Conservation (phyloP, 2,113 vertebrate genomes). For the Zonotrichia leucophrys region DNA sequence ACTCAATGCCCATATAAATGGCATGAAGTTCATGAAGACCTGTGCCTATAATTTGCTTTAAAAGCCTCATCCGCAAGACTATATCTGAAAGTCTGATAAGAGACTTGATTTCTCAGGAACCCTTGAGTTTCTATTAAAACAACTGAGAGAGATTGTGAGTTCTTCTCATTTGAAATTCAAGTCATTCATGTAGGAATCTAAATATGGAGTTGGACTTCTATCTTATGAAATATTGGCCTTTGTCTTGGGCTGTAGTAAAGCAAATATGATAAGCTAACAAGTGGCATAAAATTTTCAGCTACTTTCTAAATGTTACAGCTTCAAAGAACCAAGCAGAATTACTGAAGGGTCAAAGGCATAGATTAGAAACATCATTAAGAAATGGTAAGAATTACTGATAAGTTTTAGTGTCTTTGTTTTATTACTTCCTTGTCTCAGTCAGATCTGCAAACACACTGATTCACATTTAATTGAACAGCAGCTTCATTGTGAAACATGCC, state of each 20-base stretch:
- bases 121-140: neutral
- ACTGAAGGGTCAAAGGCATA: constrained; percentile 19
- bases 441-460: constrained; percentile 42
- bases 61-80: neutral
- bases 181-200: neutral
- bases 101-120: neutral
- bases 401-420: constrained; percentile 30
- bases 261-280: neutral
- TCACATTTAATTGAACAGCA: constrained; percentile 31
- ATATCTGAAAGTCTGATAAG: neutral
- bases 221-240: constrained; percentile 23
- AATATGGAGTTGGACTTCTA: neutral
- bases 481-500: constrained; percentile 52
- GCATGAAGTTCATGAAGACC: neutral
- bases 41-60: neutral
- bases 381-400: neutral
- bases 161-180: neutral
- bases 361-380: constrained; percentile 20
- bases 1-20: neutral
- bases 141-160: neutral
- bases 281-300: neutral
- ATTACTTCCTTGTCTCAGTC: constrained; percentile 10
- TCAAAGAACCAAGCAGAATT: neutral
- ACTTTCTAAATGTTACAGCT: constrained; percentile 5
- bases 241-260: neutral